Conservation (phyloP, 2,797 vertebrate species). For the Eptatretus atami region DNA sequence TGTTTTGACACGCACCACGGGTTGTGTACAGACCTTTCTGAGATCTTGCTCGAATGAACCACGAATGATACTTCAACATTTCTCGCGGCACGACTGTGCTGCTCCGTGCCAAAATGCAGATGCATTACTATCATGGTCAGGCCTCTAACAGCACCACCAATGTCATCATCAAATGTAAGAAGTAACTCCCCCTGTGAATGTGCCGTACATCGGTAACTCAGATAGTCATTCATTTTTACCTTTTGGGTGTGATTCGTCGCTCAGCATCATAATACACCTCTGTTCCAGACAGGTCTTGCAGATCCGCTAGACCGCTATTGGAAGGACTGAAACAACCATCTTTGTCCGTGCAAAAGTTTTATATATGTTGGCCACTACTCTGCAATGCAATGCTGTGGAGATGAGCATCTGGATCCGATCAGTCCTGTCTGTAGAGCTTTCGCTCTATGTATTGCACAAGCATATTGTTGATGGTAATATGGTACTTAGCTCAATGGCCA, state of each 20-base stretch:
- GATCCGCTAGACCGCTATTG: background rate
- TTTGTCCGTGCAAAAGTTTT: background rate
- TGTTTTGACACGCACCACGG: no score
- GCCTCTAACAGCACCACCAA: constrained; percentile 6
- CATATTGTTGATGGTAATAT: background rate
- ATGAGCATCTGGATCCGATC: no score
- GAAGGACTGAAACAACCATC: background rate
- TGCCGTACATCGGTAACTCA: background rate
- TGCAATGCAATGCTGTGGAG: background rate
- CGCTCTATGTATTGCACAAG: constrained; percentile 2
- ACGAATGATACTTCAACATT: background rate
- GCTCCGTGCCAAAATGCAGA: constrained; percentile 5
- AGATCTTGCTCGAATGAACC: no score
- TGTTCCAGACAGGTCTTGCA: background rate
- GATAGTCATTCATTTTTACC: background rate
- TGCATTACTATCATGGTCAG: constrained; percentile 1
- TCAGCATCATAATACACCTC: background rate
- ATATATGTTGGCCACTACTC: background rate
- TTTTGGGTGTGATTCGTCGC: background rate
- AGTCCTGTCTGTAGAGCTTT: background rate
- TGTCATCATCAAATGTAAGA: constrained; percentile 2
- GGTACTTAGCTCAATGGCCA: constrained; percentile 1
- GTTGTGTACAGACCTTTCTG: no score
- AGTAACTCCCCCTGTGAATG: constrained; percentile 3
- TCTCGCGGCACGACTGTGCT: background rate